Conservation (phyloP, 2,797 vertebrate genomes). For the Luscinia luscinia region DNA sequence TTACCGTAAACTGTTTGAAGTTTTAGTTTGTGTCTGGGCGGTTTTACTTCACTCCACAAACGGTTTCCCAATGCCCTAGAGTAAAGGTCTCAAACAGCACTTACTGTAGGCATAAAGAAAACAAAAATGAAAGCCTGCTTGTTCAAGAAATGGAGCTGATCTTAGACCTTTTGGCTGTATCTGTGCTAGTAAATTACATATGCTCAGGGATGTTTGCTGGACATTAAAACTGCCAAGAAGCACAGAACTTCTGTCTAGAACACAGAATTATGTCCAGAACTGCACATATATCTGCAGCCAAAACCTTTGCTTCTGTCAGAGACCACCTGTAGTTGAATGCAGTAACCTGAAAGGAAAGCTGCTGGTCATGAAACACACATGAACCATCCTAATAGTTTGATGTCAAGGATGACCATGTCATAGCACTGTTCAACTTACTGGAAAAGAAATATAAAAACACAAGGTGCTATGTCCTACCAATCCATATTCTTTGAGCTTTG, state of each 20-base stretch:
- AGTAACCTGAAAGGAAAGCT: background rate
- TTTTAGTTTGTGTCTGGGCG: background rate
- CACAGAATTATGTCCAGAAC: background rate
- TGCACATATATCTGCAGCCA: background rate
- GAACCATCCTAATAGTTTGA: background rate
- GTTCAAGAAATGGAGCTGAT: background rate
- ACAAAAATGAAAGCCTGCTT: background rate
- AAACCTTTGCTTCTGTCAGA: background rate
- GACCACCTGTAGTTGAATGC: rapidly evolving
- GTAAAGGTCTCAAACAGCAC: background rate
- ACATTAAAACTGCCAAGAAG: background rate
- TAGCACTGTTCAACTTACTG: background rate
- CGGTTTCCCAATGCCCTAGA: background rate
- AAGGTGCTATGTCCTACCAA: background rate
- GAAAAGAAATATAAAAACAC: background rate
- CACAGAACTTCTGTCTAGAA: background rate
- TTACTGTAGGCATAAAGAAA: background rate
- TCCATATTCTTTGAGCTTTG: background rate
- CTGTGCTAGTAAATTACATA: background rate
- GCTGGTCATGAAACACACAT: background rate
- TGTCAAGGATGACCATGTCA: background rate
- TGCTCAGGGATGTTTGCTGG: background rate
- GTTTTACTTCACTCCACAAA: background rate
- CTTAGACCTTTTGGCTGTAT: background rate
- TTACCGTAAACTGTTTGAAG: background rate